phyloP scores from a whole-genome alignment of 1,140 invertebrate species.

The Cherax destructor region DNA sequence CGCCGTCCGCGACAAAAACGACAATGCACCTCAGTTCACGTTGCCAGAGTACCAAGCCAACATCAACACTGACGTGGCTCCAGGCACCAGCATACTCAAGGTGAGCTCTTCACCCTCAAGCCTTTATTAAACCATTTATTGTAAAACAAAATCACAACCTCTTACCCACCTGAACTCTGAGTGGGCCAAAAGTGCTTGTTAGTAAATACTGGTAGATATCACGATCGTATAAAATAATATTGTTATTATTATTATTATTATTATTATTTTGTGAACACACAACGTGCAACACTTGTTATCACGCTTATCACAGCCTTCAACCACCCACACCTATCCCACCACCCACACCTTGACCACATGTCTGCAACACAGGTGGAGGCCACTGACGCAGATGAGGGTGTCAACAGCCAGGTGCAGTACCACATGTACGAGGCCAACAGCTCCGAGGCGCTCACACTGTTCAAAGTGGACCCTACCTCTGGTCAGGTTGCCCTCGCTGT shows the following conservation, averaged over 20 bases:
- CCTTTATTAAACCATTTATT: too few relatives aligned
- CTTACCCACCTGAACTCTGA: too few relatives aligned
- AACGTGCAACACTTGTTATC: background rate
- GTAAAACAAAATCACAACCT: too few relatives aligned
- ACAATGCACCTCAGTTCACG: slow-evolving; percentile 88
- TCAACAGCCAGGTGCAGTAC: slow-evolving; percentile 91
- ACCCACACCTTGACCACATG: background rate
- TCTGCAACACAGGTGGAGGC: slow-evolving; percentile 82
- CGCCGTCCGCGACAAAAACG: slow-evolving; percentile 89
- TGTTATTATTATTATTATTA: too few relatives aligned
- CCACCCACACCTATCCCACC: background rate
- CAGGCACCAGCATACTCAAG: slow-evolving; percentile 65
- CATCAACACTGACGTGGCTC: slow-evolving; percentile 75
- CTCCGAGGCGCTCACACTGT: slow-evolving; percentile 55
- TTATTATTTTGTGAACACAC: too few relatives aligned
- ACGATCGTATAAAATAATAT: too few relatives aligned
- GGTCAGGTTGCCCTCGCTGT: slow-evolving; percentile 75
- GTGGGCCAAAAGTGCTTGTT: too few relatives aligned
- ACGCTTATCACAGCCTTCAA: background rate
- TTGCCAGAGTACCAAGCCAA: slow-evolving; percentile 87
- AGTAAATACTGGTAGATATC: too few relatives aligned
- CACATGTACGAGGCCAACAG: slow-evolving; percentile 72
- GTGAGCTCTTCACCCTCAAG: slow-evolving; percentile 3
- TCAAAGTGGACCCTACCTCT: slow-evolving; percentile 73
- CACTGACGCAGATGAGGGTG: slow-evolving; percentile 89